A percentile compares a stretch with the other conserved stretches of the same genome.
These are phyloP conservation scores for Agrilus biguttatus DNA, from an alignment of 2,888 invertebrate genomes.

Conservation along the genomic window DNA sequence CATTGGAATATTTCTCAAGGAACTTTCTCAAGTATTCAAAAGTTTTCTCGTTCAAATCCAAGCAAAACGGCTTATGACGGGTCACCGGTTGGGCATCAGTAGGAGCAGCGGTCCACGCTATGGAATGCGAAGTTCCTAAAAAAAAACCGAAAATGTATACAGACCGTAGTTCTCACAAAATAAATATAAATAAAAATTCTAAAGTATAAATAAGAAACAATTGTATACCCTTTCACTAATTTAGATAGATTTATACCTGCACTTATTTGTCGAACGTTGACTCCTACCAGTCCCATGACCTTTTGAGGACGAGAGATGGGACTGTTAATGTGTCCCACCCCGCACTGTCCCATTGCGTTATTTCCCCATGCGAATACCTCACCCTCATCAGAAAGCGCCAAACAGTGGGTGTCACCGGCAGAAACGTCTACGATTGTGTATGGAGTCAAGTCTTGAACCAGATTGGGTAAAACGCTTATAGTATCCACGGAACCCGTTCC, in stretches of 20 bases:
- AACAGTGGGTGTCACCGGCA: slow-evolving; percentile 45
- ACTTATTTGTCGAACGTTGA: slow-evolving; percentile 42
- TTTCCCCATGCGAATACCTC: slow-evolving; percentile 45
- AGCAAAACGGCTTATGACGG: slow-evolving; percentile 44
- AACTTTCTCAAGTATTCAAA: slow-evolving; percentile 39
- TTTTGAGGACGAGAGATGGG: slow-evolving; percentile 41
- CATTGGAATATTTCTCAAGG: slow-evolving; percentile 40
- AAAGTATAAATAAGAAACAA: not conserved
- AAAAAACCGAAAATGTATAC: slow-evolving; percentile 1
- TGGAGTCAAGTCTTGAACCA: slow-evolving; percentile 37
- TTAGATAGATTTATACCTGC: slow-evolving; percentile 29
- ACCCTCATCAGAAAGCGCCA: slow-evolving; percentile 41
- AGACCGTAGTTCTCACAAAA: slow-evolving; percentile 1
- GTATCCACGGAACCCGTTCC: slow-evolving; percentile 42
- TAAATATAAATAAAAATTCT: not conserved
- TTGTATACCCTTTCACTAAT: not conserved
- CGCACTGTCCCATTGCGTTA: slow-evolving; percentile 51
- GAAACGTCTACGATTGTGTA: slow-evolving; percentile 42
- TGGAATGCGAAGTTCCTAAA: slow-evolving; percentile 41
- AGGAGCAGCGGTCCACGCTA: slow-evolving; percentile 43
- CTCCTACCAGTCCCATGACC: slow-evolving; percentile 39
- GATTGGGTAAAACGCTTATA: slow-evolving; percentile 37
- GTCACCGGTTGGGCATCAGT: slow-evolving; percentile 36
- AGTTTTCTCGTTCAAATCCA: slow-evolving; percentile 45
- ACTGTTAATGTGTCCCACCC: slow-evolving; percentile 43